phyloP scores from a whole-genome alignment of 1,140 invertebrate species.

The Batillaria attramentaria region DNA sequence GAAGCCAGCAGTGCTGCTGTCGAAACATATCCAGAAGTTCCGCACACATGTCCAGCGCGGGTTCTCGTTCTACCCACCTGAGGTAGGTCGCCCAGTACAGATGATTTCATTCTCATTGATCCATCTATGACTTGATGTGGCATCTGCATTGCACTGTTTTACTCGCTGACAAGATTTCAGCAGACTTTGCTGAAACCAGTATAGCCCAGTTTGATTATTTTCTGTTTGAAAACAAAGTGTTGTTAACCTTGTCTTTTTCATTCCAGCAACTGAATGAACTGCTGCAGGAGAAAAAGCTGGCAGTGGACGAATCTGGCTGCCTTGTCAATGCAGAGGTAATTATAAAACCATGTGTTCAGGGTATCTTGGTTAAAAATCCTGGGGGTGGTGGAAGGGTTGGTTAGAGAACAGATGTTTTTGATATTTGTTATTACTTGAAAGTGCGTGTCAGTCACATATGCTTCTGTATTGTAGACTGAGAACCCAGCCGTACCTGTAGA shows the following conservation, averaged over 20 bases:
- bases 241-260: no score
- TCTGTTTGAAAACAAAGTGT: no score
- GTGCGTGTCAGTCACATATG: no score
- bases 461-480: constrained; percentile 15
- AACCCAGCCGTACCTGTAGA: constrained; percentile 23
- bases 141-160: no score
- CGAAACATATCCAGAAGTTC: constrained; percentile 63
- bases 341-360: background rate
- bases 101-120: no score
- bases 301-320: constrained; percentile 62
- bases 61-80: constrained; percentile 66
- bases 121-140: no score
- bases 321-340: constrained; percentile 55
- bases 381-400: background rate
- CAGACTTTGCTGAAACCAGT: no score
- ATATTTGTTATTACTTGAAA: no score
- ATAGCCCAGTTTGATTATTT: no score
- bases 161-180: no score
- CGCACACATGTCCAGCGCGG: constrained; percentile 63
- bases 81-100: no score
- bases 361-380: background rate
- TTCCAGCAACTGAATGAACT: constrained; percentile 66
- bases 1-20: constrained; percentile 67
- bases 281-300: constrained; percentile 56
- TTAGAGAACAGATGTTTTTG: no score